Percentiles rank a stretch among this genome's conserved stretches.
phyloP scores from a whole-genome alignment of 2,797 vertebrate genomes.

The Syncerus caffer region DNA sequence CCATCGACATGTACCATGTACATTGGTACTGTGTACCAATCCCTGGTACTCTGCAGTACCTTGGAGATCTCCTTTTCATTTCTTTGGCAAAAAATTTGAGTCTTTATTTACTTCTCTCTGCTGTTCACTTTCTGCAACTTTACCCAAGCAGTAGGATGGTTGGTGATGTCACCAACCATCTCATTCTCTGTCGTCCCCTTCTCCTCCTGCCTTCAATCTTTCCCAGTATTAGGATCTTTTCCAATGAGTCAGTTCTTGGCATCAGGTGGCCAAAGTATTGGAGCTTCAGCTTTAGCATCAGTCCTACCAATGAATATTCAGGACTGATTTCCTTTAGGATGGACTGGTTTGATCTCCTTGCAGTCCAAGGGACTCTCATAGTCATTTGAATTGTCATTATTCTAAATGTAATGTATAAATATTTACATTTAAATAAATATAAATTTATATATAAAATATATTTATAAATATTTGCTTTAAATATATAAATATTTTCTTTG shows the following conservation, averaged over 20 bases:
- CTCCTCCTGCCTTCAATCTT: not conserved
- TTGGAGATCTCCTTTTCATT: not conserved
- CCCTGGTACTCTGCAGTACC: not conserved
- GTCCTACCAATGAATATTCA: not conserved
- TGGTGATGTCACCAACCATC: not conserved
- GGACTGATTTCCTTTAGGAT: not conserved
- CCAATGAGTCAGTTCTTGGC: not conserved
- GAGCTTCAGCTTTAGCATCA: not conserved
- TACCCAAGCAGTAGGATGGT: not conserved
- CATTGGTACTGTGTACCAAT: not conserved
- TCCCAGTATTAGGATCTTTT: not conserved
- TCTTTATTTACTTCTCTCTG: conserved; percentile 9
- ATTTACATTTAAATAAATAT: not conserved
- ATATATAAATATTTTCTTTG: not conserved
- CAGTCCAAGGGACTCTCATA: not conserved
- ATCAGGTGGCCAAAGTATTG: not conserved
- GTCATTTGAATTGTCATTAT: conserved; percentile 20
- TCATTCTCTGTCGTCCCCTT: not conserved
- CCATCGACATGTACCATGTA: not conserved
- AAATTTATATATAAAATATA: not conserved
- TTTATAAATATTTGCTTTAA: not conserved
- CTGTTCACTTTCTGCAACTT: not conserved
- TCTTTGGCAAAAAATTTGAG: not conserved
- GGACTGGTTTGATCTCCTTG: not conserved
- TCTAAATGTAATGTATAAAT: not conserved